Evolutionary conservation across 2,888 invertebrate genomes (phyloP), one percentile per base, ranked within the genome.

Genomic region (Oasisia sp.): DNA sequence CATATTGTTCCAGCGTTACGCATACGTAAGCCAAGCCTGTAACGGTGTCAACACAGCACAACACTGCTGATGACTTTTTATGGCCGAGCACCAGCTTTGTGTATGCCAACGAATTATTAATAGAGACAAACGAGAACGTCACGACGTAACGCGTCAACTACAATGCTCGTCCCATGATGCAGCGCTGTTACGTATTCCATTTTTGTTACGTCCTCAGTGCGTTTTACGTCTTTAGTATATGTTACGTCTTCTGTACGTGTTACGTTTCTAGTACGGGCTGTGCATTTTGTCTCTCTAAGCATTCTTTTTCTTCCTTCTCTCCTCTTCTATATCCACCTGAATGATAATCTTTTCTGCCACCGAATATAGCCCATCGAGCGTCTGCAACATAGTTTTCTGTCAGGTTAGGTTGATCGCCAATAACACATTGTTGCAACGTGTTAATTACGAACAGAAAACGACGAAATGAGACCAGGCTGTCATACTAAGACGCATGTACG

Each of bases 341-440:
- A 74, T n/a, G 74, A 74, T 74, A 74, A 74, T 74, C 74, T 74
- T 74, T 74, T 74, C 74, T 14, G 74, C 74, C n/a, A 74, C 74
- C 14, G 74, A 74, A n/a, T 74, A 74, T 74, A 74, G 5, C 74
- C 74, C 74, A n/a, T 74, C 74, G 74, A 74, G 74, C n/a, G 74
- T 74, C 74, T 74, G 27, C 14, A 74, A 74, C 19, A 74, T 74
- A 74, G 27, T 74, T 74, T 74, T 3, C 74, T 19, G 27, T 27
- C 7, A 7, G 19, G 14, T 74, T 74, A 74, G 19, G 27, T 74
- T 19, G 74, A 19, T 7, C 27, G 27, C 19, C 74, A 74, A 74
- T 27, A 74, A 38, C 38, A 38, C 38, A 38, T 38, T 27, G n/a
- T 74, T 74, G 5, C 19, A 19, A 74, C 74, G 19, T 19, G 27